Evolutionary conservation across 2,888 invertebrate genomes (phyloP).

Genomic region (Petrophora chlorosata): DNA sequence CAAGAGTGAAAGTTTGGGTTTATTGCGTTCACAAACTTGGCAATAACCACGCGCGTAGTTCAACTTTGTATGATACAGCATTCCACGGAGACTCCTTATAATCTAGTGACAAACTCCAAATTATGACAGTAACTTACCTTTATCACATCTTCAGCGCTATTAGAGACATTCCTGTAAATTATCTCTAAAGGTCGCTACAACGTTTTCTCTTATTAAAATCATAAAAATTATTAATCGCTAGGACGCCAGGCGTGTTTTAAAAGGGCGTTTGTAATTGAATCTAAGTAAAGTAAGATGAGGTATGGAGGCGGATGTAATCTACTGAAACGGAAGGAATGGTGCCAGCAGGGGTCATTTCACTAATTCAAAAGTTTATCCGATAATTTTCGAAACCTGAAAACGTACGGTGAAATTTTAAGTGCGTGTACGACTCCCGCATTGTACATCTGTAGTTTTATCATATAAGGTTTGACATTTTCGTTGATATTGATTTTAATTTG

Average conservation of each 20-base stretch:
- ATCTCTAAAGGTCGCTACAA: constrained; percentile 3
- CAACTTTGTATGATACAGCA: too few species aligned
- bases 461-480: too few species aligned
- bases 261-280: constrained; percentile 24
- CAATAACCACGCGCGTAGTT: too few species aligned
- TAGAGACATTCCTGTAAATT: constrained; percentile 10
- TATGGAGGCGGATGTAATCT: neutral
- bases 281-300: constrained; percentile 5
- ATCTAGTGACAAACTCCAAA: neutral
- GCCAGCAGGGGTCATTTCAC: constrained; percentile 32
- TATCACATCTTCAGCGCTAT: constrained; percentile 9
- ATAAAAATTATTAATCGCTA: constrained; percentile 28
- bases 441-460: too few species aligned
- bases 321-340: constrained; percentile 12
- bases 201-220: constrained; percentile 23
- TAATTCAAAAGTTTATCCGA: constrained; percentile 36
- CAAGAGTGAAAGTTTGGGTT: too few species aligned
- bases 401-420: neutral
- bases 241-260: constrained; percentile 10
- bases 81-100: neutral
- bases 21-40: too few species aligned
- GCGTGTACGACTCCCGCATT: too few species aligned
- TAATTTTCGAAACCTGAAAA: constrained; percentile 26
- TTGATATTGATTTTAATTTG: too few species aligned
- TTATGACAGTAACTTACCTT: constrained; percentile 10